Evolutionary conservation across 2,888 invertebrate genomes (phyloP), one percentile per base, ranked within the genome.

Genomic region (Eilema depressum): DNA sequence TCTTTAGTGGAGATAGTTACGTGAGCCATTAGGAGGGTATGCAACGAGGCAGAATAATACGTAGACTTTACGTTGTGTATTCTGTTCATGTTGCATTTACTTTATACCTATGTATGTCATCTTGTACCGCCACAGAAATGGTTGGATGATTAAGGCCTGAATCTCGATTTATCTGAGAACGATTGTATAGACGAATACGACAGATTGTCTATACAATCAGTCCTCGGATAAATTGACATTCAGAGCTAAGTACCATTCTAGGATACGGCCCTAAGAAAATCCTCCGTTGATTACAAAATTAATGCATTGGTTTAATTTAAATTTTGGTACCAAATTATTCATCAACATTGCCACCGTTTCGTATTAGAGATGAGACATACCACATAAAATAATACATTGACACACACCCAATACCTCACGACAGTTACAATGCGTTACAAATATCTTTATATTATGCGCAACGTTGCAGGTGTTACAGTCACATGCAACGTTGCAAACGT

Each of bases 381-480:
- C 26, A 47, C 25, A 70, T 37, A 41, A 41, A 41, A 37, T 47
- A 63, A 56, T 11, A 77, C 71, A 76, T 76, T 70, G 76, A 72
- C 74, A 78, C 74, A 78, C 71, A 64, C 64, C 71, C 79, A 74
- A 75, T 72, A 74, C 63, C 33, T 75, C 63, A 70, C 62, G 25
- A 75, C 64, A 69, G 41, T 41, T 41, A 41, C 17, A 41, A 41
- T 17, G 30, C 30, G 60, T 61, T 61, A 17, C 59, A 12, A n/a
- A 56, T n/a, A 23, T n/a, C 53, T 33, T 33, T 33, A 33, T 33
- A 33, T 4, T 8, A 33, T 33, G n/a, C n/a, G n/a, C n/a, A 3
- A 20, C 41, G 30, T 61, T 30, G 2, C 60, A 61, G 7, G 28
- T 20, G 60, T 30, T n/a, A 17, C 25, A 10, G 60, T 30, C 11